phyloP scores from a whole-genome alignment of 2,113 vertebrate species.

The Struthio camelus region DNA sequence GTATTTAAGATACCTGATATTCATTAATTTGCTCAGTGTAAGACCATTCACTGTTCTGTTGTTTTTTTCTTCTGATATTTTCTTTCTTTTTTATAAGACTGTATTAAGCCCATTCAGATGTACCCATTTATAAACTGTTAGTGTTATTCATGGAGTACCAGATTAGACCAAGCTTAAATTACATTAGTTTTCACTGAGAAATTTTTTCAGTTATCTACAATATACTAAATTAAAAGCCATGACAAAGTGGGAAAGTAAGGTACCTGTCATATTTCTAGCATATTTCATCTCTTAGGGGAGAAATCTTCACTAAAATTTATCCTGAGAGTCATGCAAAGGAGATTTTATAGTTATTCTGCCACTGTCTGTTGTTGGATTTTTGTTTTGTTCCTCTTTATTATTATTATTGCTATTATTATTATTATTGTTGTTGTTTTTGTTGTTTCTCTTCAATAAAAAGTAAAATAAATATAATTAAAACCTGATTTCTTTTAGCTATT shows the following conservation, averaged over 20 bases:
- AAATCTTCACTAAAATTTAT: background rate
- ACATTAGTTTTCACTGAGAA: background rate
- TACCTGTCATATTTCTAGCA: background rate
- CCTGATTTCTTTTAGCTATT: background rate
- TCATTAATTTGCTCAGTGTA: background rate
- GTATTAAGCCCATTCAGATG: background rate
- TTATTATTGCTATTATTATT: accelerated
- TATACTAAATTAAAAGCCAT: background rate
- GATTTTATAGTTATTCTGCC: background rate
- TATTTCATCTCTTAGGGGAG: background rate
- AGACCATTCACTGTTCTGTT: background rate
- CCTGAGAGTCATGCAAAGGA: background rate
- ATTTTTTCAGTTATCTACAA: background rate
- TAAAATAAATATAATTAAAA: background rate
- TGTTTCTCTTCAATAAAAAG: background rate
- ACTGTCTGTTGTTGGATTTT: background rate
- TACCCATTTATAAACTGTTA: background rate
- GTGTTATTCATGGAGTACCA: background rate
- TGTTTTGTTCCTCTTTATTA: background rate
- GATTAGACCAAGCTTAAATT: background rate
- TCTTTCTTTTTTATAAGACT: background rate
- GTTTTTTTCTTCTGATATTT: background rate
- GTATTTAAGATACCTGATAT: background rate
- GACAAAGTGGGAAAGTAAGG: background rate
- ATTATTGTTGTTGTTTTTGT: background rate